Evolutionary conservation across 2,888 invertebrate genomes (phyloP), one percentile per base, ranked within the genome.

Genomic region (Taphrorychus bicolor): DNA sequence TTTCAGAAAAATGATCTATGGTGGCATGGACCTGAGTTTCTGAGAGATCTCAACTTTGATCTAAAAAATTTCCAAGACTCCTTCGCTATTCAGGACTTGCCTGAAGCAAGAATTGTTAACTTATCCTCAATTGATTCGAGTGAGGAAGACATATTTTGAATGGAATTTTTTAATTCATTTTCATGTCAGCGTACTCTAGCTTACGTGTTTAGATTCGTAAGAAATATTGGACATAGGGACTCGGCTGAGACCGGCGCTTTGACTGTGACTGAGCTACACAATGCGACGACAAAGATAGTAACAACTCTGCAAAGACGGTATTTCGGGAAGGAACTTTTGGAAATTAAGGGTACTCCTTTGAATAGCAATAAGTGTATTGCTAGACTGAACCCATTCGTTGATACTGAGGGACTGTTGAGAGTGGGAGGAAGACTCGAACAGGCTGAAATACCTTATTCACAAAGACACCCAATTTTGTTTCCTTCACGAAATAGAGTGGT

Each of bases 351-450:
- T 1, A 42, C 19, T 0, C 40, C 49, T n/a, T 11, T 5, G 5
- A 14, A 66, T 2, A 23, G 22, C 4, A 41, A 60, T 17, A 67
- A 59, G 19, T 9, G n/a, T 24, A 2, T 72, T 19, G 5, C 22
- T 14, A 57, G 45, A 22, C 49, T 72, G 5, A 65, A 68, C 17
- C 72, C 70, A 9, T 72, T 72, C 59, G 14, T 71, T 0, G 71
- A 70, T 24, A 9, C 19, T 2, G 17, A 49, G 5, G 41, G 48
- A 2, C 5, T 71, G 2, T 14, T 72, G 23, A 16, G 72, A 18
- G 72, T 71, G 3, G 71, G 71, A 9, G 70, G 71, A 4, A 49
- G 71, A 48, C 41, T 69, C n/a, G 53, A 18, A 60, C 40, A 72
- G 22, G 53, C 70, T 4, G 40, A 67, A 5, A 19, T 71, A 5